Percentiles rank a stretch among this genome's conserved stretches.
Conservation (phyloP, 2,888 invertebrate species). For the Sympetrum striolatum region DNA sequence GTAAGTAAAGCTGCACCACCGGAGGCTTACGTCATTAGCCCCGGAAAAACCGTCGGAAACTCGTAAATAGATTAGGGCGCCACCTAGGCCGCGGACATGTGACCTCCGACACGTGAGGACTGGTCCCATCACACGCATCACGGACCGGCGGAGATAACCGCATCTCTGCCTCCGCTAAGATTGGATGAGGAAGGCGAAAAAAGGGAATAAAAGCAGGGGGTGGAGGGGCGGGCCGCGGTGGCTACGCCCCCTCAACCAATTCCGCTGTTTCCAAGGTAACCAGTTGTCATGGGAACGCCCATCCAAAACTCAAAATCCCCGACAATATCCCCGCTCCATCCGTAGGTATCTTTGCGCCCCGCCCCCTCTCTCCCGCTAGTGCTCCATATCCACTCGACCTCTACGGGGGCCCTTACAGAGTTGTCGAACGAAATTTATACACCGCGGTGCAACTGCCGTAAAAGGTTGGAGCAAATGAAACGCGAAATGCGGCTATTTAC, state of each 20-base stretch:
- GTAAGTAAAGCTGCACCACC: no score
- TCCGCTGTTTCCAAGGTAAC: constrained; percentile 21
- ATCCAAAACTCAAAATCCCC: constrained; percentile 4
- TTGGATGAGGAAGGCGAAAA: neutral
- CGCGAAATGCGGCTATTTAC: no score
- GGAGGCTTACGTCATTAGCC: no score
- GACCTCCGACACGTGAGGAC: no score
- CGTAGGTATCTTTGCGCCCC: neutral
- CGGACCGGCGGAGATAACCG: neutral
- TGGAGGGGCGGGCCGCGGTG: neutral
- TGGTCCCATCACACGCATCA: neutral
- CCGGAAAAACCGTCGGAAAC: no score
- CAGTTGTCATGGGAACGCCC: constrained; percentile 25
- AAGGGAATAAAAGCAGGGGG: neutral
- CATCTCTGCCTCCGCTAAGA: neutral
- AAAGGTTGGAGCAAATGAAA: no score
- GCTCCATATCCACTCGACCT: neutral
- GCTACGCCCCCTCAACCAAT: constrained; percentile 4
- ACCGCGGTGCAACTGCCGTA: no score
- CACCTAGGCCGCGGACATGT: no score
- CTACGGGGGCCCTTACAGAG: no score
- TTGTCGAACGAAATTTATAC: no score
- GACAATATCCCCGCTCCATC: neutral
- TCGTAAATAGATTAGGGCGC: no score
- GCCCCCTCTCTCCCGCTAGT: neutral